Evolutionary conservation across 2,888 invertebrate species (phyloP).

Genomic region (Tetranychus truncatus): DNA sequence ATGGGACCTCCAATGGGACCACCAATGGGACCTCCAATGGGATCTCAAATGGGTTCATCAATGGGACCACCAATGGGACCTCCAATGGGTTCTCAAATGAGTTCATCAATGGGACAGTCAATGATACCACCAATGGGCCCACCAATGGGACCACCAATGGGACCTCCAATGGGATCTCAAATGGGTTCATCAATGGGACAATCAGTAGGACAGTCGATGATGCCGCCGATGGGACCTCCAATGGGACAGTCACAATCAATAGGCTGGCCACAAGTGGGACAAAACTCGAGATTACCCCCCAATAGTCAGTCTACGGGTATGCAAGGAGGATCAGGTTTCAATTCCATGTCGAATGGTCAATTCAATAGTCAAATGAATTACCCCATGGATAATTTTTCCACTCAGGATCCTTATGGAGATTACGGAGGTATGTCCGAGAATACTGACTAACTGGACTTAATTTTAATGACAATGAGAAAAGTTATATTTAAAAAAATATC

Average conservation of each 20-base stretch:
- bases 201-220: too few relatives aligned
- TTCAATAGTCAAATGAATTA: background rate
- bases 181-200: background rate
- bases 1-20: background rate
- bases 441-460: too few relatives aligned
- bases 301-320: background rate
- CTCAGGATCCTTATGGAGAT: background rate
- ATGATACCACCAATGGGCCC: background rate
- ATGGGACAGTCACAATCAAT: background rate
- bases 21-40: background rate
- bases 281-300: background rate
- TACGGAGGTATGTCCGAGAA: background rate
- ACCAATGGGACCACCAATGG: background rate
- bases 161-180: too few relatives aligned
- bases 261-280: background rate
- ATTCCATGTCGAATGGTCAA: background rate
- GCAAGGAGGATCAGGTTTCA: background rate
- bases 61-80: background rate
- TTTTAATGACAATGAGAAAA: too few relatives aligned
- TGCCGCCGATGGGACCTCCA: too few relatives aligned
- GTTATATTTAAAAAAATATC: too few relatives aligned
- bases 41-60: too few relatives aligned
- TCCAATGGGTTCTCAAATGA: background rate
- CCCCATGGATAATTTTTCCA: background rate
- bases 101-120: background rate